phyloP scores from a whole-genome alignment of 2,888 invertebrate genomes.

The Spisula subtruncata region DNA sequence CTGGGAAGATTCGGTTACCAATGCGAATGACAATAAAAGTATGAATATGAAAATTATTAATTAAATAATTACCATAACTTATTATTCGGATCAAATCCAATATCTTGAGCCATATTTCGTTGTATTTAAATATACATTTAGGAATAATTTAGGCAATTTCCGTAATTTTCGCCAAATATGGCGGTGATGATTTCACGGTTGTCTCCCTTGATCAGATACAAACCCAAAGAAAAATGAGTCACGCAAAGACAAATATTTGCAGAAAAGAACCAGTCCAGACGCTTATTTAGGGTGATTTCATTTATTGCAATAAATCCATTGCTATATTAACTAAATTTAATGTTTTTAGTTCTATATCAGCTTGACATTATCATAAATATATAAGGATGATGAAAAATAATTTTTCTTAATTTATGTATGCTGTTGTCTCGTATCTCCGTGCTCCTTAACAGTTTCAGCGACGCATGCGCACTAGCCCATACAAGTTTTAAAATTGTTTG shows the following conservation, averaged over 20 bases:
- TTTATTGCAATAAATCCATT: too few relatives aligned
- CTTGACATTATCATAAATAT: too few relatives aligned
- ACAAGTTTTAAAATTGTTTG: too few relatives aligned
- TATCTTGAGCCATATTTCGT: slow-evolving; percentile 58
- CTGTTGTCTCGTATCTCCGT: too few relatives aligned
- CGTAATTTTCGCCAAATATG: slow-evolving; percentile 59
- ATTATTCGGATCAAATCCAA: slow-evolving; percentile 61
- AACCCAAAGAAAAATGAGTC: background rate
- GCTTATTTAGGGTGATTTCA: background rate
- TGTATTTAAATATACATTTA: slow-evolving; percentile 39
- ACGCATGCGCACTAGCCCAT: too few relatives aligned
- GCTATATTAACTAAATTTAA: too few relatives aligned
- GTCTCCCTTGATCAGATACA: slow-evolving; percentile 14
- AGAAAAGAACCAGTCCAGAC: background rate
- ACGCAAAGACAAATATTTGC: background rate
- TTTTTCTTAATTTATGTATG: too few relatives aligned
- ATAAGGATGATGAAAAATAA: too few relatives aligned
- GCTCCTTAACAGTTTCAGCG: too few relatives aligned
- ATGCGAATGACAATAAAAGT: background rate
- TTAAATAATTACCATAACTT: slow-evolving; percentile 50
- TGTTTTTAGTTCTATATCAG: too few relatives aligned
- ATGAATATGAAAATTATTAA: background rate
- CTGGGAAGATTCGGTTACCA: slow-evolving; percentile 20
- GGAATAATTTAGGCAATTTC: slow-evolving; percentile 41
- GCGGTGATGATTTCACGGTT: slow-evolving; percentile 39